Conservation (phyloP, 2,797 vertebrate genomes). For the Myotis pilosus region DNA sequence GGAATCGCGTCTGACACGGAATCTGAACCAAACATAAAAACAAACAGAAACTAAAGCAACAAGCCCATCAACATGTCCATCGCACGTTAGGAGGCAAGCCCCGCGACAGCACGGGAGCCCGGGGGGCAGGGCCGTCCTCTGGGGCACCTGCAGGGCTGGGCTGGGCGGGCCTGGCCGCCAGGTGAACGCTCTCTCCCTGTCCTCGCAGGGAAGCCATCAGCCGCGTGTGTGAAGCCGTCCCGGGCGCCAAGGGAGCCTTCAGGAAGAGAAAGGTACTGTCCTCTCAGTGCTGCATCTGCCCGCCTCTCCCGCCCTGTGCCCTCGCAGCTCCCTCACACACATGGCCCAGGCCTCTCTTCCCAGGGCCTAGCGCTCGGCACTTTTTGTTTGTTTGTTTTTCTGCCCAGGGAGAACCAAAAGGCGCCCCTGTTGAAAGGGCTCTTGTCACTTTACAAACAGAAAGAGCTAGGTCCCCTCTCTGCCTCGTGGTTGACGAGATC, state of each 20-base stretch:
- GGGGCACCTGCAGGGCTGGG: not conserved
- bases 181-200: conserved; percentile 53
- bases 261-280: conserved; percentile 96
- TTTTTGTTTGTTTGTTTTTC: too few relatives aligned
- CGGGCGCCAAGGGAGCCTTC: conserved; percentile 94
- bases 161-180: not conserved
- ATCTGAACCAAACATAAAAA: not conserved
- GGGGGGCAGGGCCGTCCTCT: not conserved
- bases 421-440: not conserved
- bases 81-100: not conserved
- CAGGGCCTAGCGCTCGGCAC: not conserved
- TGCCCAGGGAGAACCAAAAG: not conserved
- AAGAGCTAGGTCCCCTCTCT: not conserved
- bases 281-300: not conserved
- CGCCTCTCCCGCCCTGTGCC: not conserved
- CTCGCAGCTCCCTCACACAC: not conserved
- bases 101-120: too few relatives aligned
- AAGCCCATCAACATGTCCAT: too few relatives aligned
- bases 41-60: not conserved
- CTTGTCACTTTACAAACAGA: not conserved
- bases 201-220: conserved; percentile 96
- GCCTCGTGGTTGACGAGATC: not conserved
- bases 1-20: not conserved
- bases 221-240: conserved; percentile 95
- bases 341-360: not conserved